phyloP scores from a whole-genome alignment of 2,888 invertebrate genomes.

The Nomada fabriciana region DNA sequence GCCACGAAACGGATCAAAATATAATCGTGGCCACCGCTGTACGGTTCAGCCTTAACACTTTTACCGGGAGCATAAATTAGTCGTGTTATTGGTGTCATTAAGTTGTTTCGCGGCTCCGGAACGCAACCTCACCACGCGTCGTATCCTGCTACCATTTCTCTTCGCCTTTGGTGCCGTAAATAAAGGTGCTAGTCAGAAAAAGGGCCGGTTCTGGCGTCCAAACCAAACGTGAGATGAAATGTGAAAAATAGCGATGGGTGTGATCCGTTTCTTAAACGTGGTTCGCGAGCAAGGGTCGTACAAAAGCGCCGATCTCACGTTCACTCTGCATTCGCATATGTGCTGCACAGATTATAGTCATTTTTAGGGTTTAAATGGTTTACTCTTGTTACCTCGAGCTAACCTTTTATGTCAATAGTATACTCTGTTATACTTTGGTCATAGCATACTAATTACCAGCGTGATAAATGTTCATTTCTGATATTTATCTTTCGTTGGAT shows the following conservation, averaged over 20 bases:
- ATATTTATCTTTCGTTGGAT: too few relatives aligned
- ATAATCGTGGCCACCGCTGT: slow-evolving; percentile 20
- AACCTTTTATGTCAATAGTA: too few relatives aligned
- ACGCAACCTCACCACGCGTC: background rate
- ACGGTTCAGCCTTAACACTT: slow-evolving; percentile 34
- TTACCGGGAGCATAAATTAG: slow-evolving; percentile 57
- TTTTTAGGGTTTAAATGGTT: too few relatives aligned
- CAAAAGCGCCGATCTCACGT: too few relatives aligned
- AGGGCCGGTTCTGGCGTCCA: slow-evolving; percentile 27
- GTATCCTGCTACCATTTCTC: slow-evolving; percentile 42
- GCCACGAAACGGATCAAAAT: slow-evolving; percentile 37
- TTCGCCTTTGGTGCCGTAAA: slow-evolving; percentile 45
- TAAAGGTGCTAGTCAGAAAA: slow-evolving; percentile 52
- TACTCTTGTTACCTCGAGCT: too few relatives aligned
- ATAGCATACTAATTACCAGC: too few relatives aligned
- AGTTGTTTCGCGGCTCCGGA: slow-evolving; percentile 45
- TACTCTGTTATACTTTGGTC: too few relatives aligned
- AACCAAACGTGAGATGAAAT: slow-evolving; percentile 31
- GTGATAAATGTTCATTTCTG: too few relatives aligned
- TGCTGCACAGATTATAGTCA: too few relatives aligned
- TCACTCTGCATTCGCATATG: too few relatives aligned
- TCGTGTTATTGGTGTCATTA: slow-evolving; percentile 61
- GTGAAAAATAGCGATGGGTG: background rate
- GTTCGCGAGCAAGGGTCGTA: too few relatives aligned
- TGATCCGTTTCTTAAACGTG: too few relatives aligned